Base-by-base conservation (phyloP, 2,113 vertebrate genomes). In the Myxocyprinus asiaticus region DNA sequence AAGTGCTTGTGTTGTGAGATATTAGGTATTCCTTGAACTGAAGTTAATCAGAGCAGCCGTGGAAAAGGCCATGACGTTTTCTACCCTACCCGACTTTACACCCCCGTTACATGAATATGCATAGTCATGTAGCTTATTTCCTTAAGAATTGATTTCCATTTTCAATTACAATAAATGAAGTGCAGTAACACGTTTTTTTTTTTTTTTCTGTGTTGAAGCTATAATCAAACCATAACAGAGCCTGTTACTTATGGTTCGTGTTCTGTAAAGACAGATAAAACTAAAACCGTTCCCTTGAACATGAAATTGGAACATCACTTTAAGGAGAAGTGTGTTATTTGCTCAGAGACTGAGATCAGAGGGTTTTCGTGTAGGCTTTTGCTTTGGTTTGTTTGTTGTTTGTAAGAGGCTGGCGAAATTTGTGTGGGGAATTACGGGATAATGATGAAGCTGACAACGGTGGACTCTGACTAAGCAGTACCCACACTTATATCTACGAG, bases 81-180 rank as follows among this genome's bases (percentile, higher is more conserved):
- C 61, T 63, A 11, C 58, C 59, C 72, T 75, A 15, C n/a, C 43
- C 17, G 55, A 73, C 70, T 17, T 59, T 6, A 15, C 55, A 7
- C 42, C 33, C 42, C 9, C 6, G 7, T 63, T 51, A 63, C 58
- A 63, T 75, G 72, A 75, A 75, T 63, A 75, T 75, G 59, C 72
- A 75, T 51, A 75, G 58, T 42, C 45, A 75, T 75, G 59, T 75
- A 22, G 58, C 72, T 51, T 75, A 63, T 75, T 75, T 75, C 56
- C 22, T 51, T 63, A 50, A 63, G 59, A 62, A 50, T 63, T 75
- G 0, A 75, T 75, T 75, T 75, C 17, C 72, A 75, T 75, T 75
- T 75, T 75, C 59, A 63, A 75, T 75, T 63, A 75, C 7, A 11
- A 4, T 11, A 17, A 6, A 63, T 33, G 45, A 75, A 75, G 72